Conservation (phyloP, 2,797 vertebrate genomes). For the Apodemus agrarius region DNA sequence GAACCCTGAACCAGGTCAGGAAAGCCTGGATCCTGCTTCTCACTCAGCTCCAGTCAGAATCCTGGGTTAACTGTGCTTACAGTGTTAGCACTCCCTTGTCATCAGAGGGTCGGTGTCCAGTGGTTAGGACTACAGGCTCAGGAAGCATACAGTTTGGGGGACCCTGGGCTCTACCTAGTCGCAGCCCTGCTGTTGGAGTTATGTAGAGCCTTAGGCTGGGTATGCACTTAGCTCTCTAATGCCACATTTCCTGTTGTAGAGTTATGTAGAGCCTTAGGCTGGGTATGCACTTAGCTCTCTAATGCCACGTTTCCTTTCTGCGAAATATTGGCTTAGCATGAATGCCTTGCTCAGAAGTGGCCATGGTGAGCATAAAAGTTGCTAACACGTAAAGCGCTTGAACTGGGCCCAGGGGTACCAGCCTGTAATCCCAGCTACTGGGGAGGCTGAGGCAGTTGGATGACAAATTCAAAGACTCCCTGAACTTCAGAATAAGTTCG, state of each 20-base stretch:
- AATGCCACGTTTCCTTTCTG: slow-evolving; percentile 29
- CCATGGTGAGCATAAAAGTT: neutral
- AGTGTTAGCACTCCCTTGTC: neutral
- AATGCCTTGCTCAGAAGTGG: neutral
- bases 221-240: neutral
- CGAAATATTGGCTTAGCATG: neutral
- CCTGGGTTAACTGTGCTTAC: neutral
- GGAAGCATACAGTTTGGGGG: neutral
- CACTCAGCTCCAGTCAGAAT: neutral
- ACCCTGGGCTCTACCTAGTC: neutral
- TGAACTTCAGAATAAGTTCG: neutral
- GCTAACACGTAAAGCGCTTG: neutral
- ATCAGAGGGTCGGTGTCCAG: neutral
- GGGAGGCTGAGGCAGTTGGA: neutral
- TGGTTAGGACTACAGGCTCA: neutral
- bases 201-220: neutral
- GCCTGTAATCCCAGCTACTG: neutral
- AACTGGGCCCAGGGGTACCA: too few relatives aligned
- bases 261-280: neutral
- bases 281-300: neutral
- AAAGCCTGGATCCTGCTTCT: neutral
- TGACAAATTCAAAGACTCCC: neutral
- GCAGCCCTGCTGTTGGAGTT: neutral
- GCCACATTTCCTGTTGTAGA: slow-evolving; percentile 32
- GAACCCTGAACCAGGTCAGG: neutral